Conservation (phyloP, 2,113 vertebrate species). For the Nestor notabilis region DNA sequence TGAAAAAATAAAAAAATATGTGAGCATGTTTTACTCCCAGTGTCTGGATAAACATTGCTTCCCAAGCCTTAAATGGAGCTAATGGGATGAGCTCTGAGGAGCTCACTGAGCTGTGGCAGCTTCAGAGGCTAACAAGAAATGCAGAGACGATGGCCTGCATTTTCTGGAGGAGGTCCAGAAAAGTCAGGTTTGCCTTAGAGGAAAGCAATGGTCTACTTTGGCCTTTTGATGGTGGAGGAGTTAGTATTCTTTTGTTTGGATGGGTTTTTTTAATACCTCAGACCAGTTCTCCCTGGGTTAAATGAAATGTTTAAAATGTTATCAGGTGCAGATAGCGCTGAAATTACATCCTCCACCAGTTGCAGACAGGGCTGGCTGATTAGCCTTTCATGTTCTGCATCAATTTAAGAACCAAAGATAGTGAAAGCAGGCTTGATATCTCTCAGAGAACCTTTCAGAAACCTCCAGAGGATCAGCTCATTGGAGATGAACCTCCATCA, state of each 20-base stretch:
- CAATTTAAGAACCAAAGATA: background rate
- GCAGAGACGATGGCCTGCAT: background rate
- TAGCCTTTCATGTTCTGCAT: background rate
- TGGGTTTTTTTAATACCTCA: background rate
- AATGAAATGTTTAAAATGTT: background rate
- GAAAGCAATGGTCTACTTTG: background rate
- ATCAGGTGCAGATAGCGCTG: background rate
- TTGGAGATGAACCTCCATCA: background rate
- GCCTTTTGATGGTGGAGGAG: background rate
- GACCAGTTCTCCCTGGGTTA: background rate
- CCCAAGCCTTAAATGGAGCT: background rate
- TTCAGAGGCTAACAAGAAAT: background rate
- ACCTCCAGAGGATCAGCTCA: rapidly evolving
- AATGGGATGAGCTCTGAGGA: background rate
- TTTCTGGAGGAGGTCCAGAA: background rate
- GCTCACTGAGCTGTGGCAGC: background rate
- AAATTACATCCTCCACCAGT: background rate
- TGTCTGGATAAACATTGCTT: conserved; percentile 37
- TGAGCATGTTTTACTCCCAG: background rate
- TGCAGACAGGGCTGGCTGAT: background rate
- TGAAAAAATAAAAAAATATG: background rate
- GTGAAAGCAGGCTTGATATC: background rate
- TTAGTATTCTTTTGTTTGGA: background rate
- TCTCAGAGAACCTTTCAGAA: background rate
- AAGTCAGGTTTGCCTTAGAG: background rate